phyloP scores from a whole-genome alignment of 1,140 invertebrate species.

The Drosophila tsacasi region DNA sequence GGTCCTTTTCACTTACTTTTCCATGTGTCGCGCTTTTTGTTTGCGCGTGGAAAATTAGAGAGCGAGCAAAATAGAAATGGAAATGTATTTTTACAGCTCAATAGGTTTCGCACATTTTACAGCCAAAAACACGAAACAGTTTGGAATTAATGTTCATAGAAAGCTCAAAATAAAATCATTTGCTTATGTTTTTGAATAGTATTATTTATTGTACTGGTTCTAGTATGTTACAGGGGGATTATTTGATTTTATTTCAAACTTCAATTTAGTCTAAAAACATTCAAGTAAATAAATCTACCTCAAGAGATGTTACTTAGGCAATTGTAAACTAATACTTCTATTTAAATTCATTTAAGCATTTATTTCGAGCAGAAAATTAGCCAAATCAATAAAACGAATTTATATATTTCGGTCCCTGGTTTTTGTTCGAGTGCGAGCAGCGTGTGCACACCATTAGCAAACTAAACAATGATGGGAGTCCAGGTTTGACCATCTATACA shows the following conservation, averaged over 20 bases:
- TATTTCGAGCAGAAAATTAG: background rate
- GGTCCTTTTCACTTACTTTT: constrained; percentile 8
- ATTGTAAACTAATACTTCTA: background rate
- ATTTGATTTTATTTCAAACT: background rate
- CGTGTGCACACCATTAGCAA: constrained; percentile 69
- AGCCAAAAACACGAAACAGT: constrained; percentile 15
- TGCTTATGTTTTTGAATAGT: background rate
- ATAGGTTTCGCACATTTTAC: constrained; percentile 65
- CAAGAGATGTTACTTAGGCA: background rate
- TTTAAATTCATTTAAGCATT: background rate
- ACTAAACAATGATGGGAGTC: constrained; percentile 61
- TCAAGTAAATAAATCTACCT: background rate
- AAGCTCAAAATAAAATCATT: background rate
- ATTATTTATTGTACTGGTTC: background rate
- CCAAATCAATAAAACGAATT: too few species aligned
- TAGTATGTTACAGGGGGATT: background rate
- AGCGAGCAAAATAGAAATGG: constrained; percentile 54
- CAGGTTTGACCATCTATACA: constrained; percentile 14
- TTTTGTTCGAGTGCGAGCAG: constrained; percentile 10
- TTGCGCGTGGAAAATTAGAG: constrained; percentile 15
- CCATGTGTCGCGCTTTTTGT: constrained; percentile 53
- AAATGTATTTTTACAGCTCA: constrained; percentile 72
- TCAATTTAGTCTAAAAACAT: too few species aligned
- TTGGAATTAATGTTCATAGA: constrained; percentile 7
- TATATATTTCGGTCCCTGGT: background rate